Percentiles rank a stretch among this genome's conserved stretches.
phyloP scores from a whole-genome alignment of 2,797 vertebrate species.

The Pangasius krempfi region DNA sequence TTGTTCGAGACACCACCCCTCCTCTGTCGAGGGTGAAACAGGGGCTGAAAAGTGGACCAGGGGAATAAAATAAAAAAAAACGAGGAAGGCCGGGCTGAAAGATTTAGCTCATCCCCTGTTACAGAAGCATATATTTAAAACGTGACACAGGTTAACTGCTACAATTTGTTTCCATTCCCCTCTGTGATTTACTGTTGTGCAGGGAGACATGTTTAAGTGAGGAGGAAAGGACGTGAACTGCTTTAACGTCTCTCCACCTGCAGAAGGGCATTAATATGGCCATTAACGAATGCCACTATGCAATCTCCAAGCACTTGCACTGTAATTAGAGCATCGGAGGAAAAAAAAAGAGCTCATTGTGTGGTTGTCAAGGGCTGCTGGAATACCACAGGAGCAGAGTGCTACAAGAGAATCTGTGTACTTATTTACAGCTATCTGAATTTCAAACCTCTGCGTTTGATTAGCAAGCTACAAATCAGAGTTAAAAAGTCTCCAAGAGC shows the following conservation, averaged over 20 bases:
- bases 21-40: constrained; percentile 20
- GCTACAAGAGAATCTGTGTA: constrained; percentile 22
- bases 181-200: constrained; percentile 50
- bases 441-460: constrained; percentile 49
- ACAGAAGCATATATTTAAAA: constrained; percentile 61
- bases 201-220: neutral
- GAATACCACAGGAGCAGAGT: constrained; percentile 28
- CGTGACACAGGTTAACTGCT: constrained; percentile 67
- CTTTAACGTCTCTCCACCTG: constrained; percentile 15
- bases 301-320: constrained; percentile 22
- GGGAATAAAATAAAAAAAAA: neutral
- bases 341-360: constrained; percentile 34
- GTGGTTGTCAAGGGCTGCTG: constrained; percentile 44
- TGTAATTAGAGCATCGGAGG: constrained; percentile 38
- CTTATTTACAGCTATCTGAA: constrained; percentile 21
- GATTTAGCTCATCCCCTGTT: neutral
- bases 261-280: constrained; percentile 29
- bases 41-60: constrained; percentile 13
- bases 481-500: constrained; percentile 40
- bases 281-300: constrained; percentile 27
- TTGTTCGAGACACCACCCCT: constrained; percentile 52
- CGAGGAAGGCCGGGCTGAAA: constrained; percentile 10
- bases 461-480: constrained; percentile 43
- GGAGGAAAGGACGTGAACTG: neutral
- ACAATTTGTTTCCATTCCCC: constrained; percentile 58